These are phyloP conservation scores for Patella pellucida DNA, from an alignment of 2,888 invertebrate genomes.

Conservation along the genomic window DNA sequence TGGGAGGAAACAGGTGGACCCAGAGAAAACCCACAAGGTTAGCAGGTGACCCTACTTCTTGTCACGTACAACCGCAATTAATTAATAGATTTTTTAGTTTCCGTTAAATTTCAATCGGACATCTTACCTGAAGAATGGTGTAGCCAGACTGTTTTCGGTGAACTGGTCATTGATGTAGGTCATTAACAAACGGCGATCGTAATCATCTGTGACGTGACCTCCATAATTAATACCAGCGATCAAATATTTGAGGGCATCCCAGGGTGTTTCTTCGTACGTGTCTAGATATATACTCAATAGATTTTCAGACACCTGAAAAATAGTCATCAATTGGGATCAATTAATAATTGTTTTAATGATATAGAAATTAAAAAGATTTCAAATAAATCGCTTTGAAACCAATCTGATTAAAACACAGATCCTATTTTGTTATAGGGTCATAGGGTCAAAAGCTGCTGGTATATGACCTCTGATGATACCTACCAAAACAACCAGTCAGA, in stretches of 20 bases:
- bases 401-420: too few relatives aligned
- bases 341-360: too few relatives aligned
- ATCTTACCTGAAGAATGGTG: constrained; percentile 77
- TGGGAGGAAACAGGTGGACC: too few relatives aligned
- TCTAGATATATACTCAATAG: constrained; percentile 86
- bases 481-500: too few relatives aligned
- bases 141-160: constrained; percentile 79
- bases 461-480: too few relatives aligned
- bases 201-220: constrained; percentile 85
- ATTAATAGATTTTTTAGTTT: neutral
- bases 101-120: too few relatives aligned
- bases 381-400: too few relatives aligned
- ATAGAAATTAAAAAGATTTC: too few relatives aligned
- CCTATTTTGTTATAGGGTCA: too few relatives aligned
- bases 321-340: too few relatives aligned
- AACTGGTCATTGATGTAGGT: constrained; percentile 89
- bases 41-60: neutral
- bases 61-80: neutral
- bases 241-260: constrained; percentile 90
- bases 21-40: too few relatives aligned
- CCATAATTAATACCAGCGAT: constrained; percentile 92
- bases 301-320: constrained; percentile 77
- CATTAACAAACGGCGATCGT: constrained; percentile 81
- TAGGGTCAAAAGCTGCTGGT: too few relatives aligned
- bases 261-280: constrained; percentile 89